Conservation (phyloP, 35 echinoderm and acorn worm genomes). For the Eucidaris tribuloides region DNA sequence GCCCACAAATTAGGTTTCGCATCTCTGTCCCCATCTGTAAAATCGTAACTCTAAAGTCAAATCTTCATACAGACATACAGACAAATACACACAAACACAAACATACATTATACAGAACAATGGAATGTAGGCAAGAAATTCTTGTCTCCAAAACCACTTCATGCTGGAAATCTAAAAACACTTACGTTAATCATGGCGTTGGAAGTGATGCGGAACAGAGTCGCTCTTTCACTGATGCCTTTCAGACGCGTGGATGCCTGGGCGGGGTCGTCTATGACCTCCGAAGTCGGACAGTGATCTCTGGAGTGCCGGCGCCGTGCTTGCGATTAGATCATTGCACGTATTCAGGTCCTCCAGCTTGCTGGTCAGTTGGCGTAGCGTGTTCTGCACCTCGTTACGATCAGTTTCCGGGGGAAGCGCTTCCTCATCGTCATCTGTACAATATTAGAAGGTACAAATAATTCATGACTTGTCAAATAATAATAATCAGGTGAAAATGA, state of each 20-base stretch:
- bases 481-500: too few relatives aligned
- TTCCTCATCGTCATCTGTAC: slow-evolving; percentile 89
- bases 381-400: slow-evolving; percentile 62
- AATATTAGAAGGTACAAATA: too few relatives aligned
- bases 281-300: slow-evolving; percentile 77
- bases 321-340: slow-evolving; percentile 91
- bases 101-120: too few relatives aligned
- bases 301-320: slow-evolving; percentile 63
- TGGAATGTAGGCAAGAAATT: too few relatives aligned
- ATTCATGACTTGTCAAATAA: too few relatives aligned
- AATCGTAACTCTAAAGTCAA: too few relatives aligned
- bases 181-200: slow-evolving; percentile 98
- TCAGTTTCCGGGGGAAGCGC: slow-evolving; percentile 52
- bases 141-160: too few relatives aligned
- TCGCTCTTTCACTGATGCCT: slow-evolving; percentile 85
- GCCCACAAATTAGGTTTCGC: too few relatives aligned
- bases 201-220: slow-evolving; percentile 88
- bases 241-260: slow-evolving; percentile 55
- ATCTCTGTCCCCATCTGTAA: too few relatives aligned
- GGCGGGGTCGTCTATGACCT: slow-evolving; percentile 60
- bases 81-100: too few relatives aligned
- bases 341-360: slow-evolving; percentile 87
- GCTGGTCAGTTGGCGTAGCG: slow-evolving; percentile 57
- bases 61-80: too few relatives aligned
- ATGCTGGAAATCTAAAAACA: too few relatives aligned